phyloP scores from a whole-genome alignment of 2,113 vertebrate species.

The Oreochromis spilurus region DNA sequence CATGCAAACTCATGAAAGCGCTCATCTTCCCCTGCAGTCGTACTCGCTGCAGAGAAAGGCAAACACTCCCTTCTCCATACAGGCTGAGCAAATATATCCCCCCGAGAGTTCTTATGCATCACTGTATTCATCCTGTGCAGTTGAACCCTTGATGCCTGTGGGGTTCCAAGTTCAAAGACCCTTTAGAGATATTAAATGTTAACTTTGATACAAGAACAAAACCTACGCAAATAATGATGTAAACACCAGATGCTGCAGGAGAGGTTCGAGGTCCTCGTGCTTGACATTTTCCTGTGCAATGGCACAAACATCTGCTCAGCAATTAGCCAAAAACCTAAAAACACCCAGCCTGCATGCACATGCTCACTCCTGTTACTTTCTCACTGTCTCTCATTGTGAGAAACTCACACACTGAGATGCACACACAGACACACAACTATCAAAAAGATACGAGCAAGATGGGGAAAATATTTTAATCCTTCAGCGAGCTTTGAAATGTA shows the following conservation, averaged over 20 bases:
- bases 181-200: conserved; percentile 39
- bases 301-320: neutral
- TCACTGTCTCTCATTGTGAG: neutral
- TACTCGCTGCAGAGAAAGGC: neutral
- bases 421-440: neutral
- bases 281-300: neutral
- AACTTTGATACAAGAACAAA: conserved; percentile 3
- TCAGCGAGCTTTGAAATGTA: neutral
- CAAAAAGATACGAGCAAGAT: neutral
- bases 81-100: neutral
- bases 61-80: neutral
- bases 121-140: neutral
- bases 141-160: neutral
- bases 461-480: neutral
- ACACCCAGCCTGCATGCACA: neutral
- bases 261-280: neutral
- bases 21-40: neutral
- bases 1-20: neutral
- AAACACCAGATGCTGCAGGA: neutral
- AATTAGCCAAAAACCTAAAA: neutral
- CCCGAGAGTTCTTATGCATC: neutral
- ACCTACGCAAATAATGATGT: conserved; percentile 45
- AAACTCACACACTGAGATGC: neutral
- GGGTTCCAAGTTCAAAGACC: conserved; percentile 28
- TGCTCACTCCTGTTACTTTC: neutral